Evolutionary conservation across 2,888 invertebrate genomes (phyloP), one percentile per base, ranked within the genome.

Genomic region (Mythimna loreyi): DNA sequence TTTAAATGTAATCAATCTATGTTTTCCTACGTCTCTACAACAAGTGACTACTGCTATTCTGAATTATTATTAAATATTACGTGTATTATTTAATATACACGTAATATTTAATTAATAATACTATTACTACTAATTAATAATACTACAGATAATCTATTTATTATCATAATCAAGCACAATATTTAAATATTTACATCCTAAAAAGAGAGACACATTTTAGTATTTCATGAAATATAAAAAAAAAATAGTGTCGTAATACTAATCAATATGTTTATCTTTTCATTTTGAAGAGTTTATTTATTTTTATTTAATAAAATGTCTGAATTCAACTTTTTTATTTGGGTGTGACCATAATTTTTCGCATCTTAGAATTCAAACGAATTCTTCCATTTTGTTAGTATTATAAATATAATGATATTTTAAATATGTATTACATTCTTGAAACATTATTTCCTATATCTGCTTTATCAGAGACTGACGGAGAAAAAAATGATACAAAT

Each of bases 131-230:
- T n/a, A n/a, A n/a, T 40, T 71, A 67, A 68, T 72, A 60, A 49
- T 62, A 71, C 52, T 77, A 65, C 19, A 6, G 7, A 50, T 56
- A 60, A 68, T 52, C 43, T 75, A 67, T 55, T 67, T 47, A 70
- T 67, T 71, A 40, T 75, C 28, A 68, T 55, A 58, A 63, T 62
- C 47, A 78, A 73, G 73, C 56, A 36, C 45, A 28, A n/a, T 49
- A 30, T 52, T 13, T 30, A 47, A 69, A 69, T 83, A 83, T 83
- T 77, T 78, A 83, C 82, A 83, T 45, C 23, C 36, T 53, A 9
- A 28, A 43, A 45, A n/a, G 13, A 49, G 16, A 60, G 23, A 45
- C 5, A 13, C 16, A 45, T 23, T 16, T 45, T 43, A 43, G 19
- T 43, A 53, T 11, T 21, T 45, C 40, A 40, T 16, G 40, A 40